These are phyloP conservation scores for Spodoptera litura DNA, from an alignment of 1,140 invertebrate species.

Conservation along the genomic window DNA sequence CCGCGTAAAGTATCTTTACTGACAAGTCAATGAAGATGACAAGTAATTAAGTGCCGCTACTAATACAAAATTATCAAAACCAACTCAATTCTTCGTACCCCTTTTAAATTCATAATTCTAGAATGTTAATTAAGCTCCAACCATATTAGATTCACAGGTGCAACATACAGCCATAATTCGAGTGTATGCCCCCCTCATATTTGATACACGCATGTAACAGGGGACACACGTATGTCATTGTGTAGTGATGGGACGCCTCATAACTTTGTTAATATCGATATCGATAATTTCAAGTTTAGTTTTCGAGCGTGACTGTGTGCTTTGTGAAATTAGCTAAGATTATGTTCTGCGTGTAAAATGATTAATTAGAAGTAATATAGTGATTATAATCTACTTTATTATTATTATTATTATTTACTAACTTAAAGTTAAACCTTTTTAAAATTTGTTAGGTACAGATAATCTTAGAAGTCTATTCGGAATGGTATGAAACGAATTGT, in stretches of 20 bases:
- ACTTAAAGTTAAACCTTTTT: no score
- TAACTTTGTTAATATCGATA: neutral
- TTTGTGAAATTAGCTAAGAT: neutral
- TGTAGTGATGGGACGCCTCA: constrained; percentile 48
- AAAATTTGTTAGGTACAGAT: no score
- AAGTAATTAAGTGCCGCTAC: no score
- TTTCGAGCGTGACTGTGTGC: neutral
- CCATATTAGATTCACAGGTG: constrained; percentile 28
- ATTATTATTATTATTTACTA: no score
- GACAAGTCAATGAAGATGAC: no score
- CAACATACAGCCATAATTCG: constrained; percentile 5
- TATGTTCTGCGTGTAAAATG: no score
- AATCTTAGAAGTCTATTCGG: no score
- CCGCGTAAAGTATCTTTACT: no score
- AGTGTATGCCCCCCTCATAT: neutral
- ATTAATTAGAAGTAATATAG: no score
- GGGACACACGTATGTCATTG: constrained; percentile 55
- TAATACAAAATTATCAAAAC: neutral
- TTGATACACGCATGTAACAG: constrained; percentile 31
- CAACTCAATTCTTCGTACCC: neutral
- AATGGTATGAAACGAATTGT: neutral
- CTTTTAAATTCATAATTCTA: neutral
- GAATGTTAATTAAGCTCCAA: constrained; percentile 5
- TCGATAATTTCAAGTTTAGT: neutral
- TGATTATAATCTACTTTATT: no score